Conservation (phyloP, 2,113 vertebrate genomes). For the Scomber scombrus region DNA sequence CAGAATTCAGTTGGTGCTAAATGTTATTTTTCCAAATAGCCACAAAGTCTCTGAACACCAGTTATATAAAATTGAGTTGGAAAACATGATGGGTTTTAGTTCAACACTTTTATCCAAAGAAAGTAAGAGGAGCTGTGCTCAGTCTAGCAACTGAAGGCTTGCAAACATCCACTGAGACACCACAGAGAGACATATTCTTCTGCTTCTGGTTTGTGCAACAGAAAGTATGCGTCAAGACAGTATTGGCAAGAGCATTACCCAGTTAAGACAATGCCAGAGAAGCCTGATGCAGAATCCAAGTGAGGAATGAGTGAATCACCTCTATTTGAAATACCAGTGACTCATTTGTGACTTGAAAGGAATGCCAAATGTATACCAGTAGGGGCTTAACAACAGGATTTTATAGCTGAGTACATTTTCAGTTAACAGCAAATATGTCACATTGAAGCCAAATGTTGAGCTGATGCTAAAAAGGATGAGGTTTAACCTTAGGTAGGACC, state of each 20-base stretch:
- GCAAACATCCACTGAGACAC: constrained; percentile 51
- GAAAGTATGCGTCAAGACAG: constrained; percentile 63
- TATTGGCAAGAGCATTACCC: constrained; percentile 49
- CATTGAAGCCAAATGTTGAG: neutral
- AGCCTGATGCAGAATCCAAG: constrained; percentile 50
- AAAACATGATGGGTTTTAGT: constrained; percentile 46
- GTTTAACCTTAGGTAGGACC: constrained; percentile 25
- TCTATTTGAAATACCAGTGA: constrained; percentile 70
- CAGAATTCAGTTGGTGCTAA: constrained; percentile 43
- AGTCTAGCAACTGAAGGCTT: constrained; percentile 28
- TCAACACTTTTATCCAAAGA: constrained; percentile 53
- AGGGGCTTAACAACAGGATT: constrained; percentile 34
- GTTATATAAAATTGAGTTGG: constrained; percentile 39
- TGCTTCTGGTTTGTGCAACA: constrained; percentile 57
- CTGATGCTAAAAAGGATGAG: constrained; percentile 5
- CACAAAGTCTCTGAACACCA: constrained; percentile 56
- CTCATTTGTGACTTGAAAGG: constrained; percentile 67
- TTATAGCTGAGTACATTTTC: constrained; percentile 31
- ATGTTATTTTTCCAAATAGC: constrained; percentile 44
- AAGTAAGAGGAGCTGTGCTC: constrained; percentile 32
- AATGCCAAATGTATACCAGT: constrained; percentile 65
- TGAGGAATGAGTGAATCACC: constrained; percentile 80
- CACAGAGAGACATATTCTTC: constrained; percentile 42
- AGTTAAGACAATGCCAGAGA: constrained; percentile 61
- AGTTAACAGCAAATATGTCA: neutral